Conservation (phyloP, 2,113 vertebrate species). For the Recurvirostra avosetta region DNA sequence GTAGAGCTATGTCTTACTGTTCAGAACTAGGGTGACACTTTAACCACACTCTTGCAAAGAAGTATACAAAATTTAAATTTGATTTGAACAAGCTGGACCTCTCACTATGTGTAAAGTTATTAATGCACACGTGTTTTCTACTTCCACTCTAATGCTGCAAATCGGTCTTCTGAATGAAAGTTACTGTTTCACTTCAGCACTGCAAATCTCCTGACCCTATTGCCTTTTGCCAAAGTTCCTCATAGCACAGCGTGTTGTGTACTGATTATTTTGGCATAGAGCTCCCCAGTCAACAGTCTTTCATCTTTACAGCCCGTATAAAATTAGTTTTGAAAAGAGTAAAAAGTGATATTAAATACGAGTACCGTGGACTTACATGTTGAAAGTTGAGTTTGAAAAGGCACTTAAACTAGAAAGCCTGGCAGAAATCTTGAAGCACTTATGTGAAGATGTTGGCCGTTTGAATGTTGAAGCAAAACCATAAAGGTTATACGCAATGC, state of each 20-base stretch:
- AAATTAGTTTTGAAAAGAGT: neutral
- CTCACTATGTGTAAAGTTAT: neutral
- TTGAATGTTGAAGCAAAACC: neutral
- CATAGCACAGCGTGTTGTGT: neutral
- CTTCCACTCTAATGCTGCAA: neutral
- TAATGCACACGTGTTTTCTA: neutral
- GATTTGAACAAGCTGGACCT: neutral
- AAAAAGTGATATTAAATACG: neutral
- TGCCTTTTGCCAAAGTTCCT: neutral
- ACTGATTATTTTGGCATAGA: neutral
- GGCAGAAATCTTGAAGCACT: neutral
- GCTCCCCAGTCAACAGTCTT: neutral
- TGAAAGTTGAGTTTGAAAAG: neutral
- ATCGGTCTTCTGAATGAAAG: neutral
- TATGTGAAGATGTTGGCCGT: neutral
- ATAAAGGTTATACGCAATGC: fast-evolving
- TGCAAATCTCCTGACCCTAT: neutral
- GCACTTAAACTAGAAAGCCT: neutral
- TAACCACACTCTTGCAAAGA: neutral
- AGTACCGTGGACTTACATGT: neutral
- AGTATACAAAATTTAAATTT: neutral
- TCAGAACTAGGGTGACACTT: neutral
- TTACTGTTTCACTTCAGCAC: neutral
- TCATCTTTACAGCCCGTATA: neutral
- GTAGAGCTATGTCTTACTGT: neutral